These are phyloP conservation scores for Caenorhabditis uteleia DNA, from an alignment of 2,888 invertebrate species.

Conservation along the genomic window DNA sequence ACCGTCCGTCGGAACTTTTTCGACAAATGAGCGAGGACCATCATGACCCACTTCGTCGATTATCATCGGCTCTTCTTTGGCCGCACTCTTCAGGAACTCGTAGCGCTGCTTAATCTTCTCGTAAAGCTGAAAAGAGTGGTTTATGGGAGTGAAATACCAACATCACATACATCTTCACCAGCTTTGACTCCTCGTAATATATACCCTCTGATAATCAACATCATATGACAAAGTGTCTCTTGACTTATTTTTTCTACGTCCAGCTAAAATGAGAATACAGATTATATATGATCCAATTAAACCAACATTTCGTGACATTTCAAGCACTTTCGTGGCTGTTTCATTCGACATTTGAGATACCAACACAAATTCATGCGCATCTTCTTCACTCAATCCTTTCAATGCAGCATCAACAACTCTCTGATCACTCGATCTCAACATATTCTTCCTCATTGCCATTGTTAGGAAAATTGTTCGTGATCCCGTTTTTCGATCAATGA, in stretches of 20 bases:
- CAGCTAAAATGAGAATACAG: conserved; percentile 14
- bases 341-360: conserved; percentile 27
- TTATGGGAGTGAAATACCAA: too few relatives aligned
- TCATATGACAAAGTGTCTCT: conserved; percentile 15
- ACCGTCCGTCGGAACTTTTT: neutral
- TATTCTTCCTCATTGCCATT: conserved; percentile 22
- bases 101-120: conserved; percentile 6
- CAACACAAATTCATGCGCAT: conserved; percentile 32
- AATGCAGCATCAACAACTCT: conserved; percentile 39
- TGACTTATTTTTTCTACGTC: conserved; percentile 5
- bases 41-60: neutral
- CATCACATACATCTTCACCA: conserved; percentile 2
- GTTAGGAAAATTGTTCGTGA: conserved; percentile 6
- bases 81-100: neutral
- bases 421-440: conserved; percentile 25
- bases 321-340: conserved; percentile 27
- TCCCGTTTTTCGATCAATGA: conserved; percentile 8
- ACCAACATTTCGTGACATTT: conserved; percentile 25
- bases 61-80: conserved; percentile 12
- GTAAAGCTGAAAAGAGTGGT: conserved; percentile 2
- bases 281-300: neutral
- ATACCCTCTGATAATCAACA: conserved; percentile 25
- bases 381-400: conserved; percentile 17
- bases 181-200: conserved; percentile 13
- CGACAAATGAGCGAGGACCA: neutral